phyloP scores from a whole-genome alignment of 2,888 invertebrate species.

The Xestia c-nigrum region DNA sequence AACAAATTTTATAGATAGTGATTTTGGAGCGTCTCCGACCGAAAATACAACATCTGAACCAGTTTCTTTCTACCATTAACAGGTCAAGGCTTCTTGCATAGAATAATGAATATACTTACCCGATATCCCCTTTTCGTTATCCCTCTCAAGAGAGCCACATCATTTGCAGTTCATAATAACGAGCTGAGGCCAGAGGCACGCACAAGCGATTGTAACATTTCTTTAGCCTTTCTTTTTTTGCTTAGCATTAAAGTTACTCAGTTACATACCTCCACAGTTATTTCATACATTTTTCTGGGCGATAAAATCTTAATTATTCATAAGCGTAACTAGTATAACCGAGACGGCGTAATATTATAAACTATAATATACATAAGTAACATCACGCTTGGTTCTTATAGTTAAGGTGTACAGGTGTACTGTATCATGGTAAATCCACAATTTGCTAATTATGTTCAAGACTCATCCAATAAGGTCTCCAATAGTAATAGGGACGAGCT shows the following conservation, averaged over 20 bases:
- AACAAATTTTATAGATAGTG: background rate
- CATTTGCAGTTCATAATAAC: conserved; percentile 8
- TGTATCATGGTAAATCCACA: background rate
- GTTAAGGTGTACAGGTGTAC: background rate
- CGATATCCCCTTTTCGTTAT: background rate
- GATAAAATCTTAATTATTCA: conserved; percentile 28
- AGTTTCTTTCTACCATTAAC: background rate
- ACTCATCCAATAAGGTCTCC: background rate
- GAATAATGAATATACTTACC: conserved; percentile 18
- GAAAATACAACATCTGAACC: background rate
- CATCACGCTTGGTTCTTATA: background rate
- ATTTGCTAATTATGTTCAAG: background rate
- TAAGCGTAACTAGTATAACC: conserved; percentile 4
- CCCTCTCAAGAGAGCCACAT: background rate
- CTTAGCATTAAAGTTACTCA: background rate
- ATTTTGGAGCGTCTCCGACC: background rate
- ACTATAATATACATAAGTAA: too few species aligned
- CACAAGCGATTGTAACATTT: background rate
- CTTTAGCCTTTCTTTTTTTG: conserved; percentile 24
- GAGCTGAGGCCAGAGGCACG: background rate
- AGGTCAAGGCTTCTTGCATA: background rate
- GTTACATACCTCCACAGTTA: conserved; percentile 28
- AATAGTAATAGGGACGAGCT: background rate
- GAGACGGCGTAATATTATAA: background rate
- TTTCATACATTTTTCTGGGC: conserved; percentile 11